Conservation (phyloP, 2,888 invertebrate species). For the Kryphioiulus occultus region DNA sequence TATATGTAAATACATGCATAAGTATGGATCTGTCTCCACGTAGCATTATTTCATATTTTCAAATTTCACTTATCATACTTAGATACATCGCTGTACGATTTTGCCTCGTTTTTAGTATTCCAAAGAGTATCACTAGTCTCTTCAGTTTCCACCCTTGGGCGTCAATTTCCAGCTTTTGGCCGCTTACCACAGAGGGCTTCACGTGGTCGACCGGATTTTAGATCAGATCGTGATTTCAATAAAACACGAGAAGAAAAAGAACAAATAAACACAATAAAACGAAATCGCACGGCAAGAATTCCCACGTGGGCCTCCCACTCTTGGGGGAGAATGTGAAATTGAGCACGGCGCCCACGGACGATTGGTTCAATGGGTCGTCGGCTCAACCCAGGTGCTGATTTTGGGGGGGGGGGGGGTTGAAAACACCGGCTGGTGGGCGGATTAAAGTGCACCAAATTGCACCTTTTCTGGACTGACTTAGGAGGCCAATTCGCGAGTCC, state of each 20-base stretch:
- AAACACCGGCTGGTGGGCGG: neutral
- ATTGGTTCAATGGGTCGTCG: too few species aligned
- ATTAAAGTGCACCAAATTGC: neutral
- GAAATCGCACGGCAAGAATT: neutral
- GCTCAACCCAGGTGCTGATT: neutral
- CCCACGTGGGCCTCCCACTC: neutral
- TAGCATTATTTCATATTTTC: too few species aligned
- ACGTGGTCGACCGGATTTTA: neutral
- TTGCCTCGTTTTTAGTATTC: too few species aligned
- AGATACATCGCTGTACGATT: too few species aligned
- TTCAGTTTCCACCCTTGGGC: too few species aligned
- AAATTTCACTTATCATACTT: too few species aligned
- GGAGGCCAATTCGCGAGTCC: neutral
- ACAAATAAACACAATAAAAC: neutral
- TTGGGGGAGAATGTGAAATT: neutral
- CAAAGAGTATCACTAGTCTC: too few species aligned
- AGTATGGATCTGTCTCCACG: too few species aligned
- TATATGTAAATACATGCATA: too few species aligned
- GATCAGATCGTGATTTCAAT: neutral
- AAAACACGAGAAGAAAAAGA: neutral
- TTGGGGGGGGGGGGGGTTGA: neutral
- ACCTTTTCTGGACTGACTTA: neutral
- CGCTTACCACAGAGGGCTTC: neutral
- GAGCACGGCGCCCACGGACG: too few species aligned
- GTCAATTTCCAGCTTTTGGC: neutral